A percentile compares a stretch with the other conserved stretches of the same genome.
Evolutionary conservation across 2,888 invertebrate species (phyloP).

Genomic region (Podotricha telesiphe): DNA sequence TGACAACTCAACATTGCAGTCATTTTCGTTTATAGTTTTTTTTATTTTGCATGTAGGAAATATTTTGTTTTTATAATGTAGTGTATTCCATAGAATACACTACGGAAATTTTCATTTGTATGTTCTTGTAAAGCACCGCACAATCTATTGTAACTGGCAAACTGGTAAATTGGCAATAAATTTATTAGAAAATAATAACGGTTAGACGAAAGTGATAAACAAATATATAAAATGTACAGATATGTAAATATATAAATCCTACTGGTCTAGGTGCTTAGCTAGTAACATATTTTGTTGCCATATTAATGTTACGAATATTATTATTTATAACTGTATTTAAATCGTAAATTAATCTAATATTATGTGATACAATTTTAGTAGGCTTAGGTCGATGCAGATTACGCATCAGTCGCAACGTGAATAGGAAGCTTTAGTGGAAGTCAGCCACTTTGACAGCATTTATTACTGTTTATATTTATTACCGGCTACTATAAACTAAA

Average conservation of each 20-base stretch:
- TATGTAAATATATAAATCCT: slow-evolving; percentile 77
- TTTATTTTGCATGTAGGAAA: not conserved
- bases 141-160: slow-evolving; percentile 58
- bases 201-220: slow-evolving; percentile 44
- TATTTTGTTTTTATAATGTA: not conserved
- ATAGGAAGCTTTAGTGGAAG: slow-evolving; percentile 15
- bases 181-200: slow-evolving; percentile 59
- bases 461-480: slow-evolving; percentile 21
- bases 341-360: slow-evolving; percentile 76
- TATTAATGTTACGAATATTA: slow-evolving; percentile 81
- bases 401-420: slow-evolving; percentile 35
- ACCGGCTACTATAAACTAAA: slow-evolving; percentile 14
- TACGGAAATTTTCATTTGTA: not conserved
- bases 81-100: not conserved
- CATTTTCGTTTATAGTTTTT: not conserved
- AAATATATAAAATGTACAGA: slow-evolving; percentile 65
- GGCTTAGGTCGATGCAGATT: slow-evolving; percentile 53
- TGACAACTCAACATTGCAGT: not conserved
- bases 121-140: slow-evolving; percentile 8
- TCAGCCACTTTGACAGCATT: slow-evolving; percentile 17
- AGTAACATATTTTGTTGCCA: slow-evolving; percentile 82
- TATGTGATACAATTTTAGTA: slow-evolving; percentile 77
- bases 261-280: slow-evolving; percentile 79
- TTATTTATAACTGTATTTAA: slow-evolving; percentile 79
- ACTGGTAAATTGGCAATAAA: slow-evolving; percentile 74